A percentile compares a stretch with the other conserved stretches of the same genome.
phyloP scores from a whole-genome alignment of 1,140 invertebrate species.

The Archivesica marissinica region DNA sequence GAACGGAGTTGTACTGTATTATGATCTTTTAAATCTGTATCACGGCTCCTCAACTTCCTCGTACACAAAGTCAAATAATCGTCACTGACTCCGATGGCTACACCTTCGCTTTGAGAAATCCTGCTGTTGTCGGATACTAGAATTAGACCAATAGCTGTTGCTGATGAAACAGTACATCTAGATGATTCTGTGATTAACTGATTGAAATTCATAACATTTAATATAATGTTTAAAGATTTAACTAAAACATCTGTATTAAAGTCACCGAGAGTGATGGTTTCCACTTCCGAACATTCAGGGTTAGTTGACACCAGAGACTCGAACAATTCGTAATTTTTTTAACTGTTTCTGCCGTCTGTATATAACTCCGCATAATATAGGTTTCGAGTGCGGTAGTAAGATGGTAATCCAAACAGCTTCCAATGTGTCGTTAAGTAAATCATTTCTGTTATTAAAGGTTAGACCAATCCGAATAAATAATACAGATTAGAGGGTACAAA shows the following conservation, averaged over 20 bases:
- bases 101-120: slow-evolving; percentile 25
- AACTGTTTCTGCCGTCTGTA: slow-evolving; percentile 42
- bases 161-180: slow-evolving; percentile 19
- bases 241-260: slow-evolving; percentile 33
- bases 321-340: slow-evolving; percentile 1
- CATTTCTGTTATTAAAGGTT: slow-evolving; percentile 14
- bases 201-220: slow-evolving; percentile 27
- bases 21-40: not conserved
- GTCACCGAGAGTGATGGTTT: slow-evolving; percentile 22
- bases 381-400: slow-evolving; percentile 13
- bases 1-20: slow-evolving; percentile 31
- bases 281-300: not conserved
- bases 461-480: slow-evolving; percentile 26
- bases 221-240: not conserved
- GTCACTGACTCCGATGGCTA: slow-evolving; percentile 22
- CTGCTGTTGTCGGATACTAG: slow-evolving; percentile 33
- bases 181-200: slow-evolving; percentile 30
- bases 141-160: slow-evolving; percentile 45
- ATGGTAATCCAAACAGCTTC: slow-evolving; percentile 26
- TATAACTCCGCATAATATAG: slow-evolving; percentile 28
- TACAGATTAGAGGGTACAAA: no score
- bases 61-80: slow-evolving; percentile 30
- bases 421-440: slow-evolving; percentile 21
- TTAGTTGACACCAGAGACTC: not conserved
- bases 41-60: slow-evolving; percentile 8